Percentiles rank a stretch among this genome's conserved stretches.
Evolutionary conservation across 2,888 invertebrate species (phyloP).

Genomic region (Apamea monoglypha): DNA sequence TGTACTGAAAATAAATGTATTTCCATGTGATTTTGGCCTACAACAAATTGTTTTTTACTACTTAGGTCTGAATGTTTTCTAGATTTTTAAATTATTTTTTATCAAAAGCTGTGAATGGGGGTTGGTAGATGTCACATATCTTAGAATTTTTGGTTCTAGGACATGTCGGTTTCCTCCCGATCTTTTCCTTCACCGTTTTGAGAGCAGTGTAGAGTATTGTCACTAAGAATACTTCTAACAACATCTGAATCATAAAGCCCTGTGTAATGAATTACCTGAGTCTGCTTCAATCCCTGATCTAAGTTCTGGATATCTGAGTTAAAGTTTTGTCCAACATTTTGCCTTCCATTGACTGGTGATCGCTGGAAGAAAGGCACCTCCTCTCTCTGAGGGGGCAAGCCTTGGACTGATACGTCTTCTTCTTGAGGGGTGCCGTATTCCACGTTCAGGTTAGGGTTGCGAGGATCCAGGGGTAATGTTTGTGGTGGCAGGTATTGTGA

Average conservation of each 20-base stretch:
- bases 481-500: conserved; percentile 82
- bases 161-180: neutral
- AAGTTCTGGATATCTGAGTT: conserved; percentile 80
- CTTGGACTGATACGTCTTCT: conserved; percentile 85
- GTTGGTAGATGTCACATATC: neutral
- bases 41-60: neutral
- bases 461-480: conserved; percentile 73
- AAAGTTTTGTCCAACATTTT: conserved; percentile 81
- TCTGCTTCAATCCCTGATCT: conserved; percentile 78
- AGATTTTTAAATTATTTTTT: neutral
- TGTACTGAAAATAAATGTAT: conserved; percentile 73
- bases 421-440: conserved; percentile 74
- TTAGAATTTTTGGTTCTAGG: neutral
- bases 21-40: neutral
- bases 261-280: conserved; percentile 73
- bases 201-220: neutral
- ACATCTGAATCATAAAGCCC: neutral
- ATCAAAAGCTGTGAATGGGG: neutral
- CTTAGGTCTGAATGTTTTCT: no score
- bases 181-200: neutral
- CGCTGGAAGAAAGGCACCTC: conserved; percentile 82
- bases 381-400: conserved; percentile 80
- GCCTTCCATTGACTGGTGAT: conserved; percentile 84
- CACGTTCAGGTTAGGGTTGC: conserved; percentile 70
- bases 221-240: conserved; percentile 1